These are phyloP conservation scores for Pogonocichla stellata DNA, from an alignment of 2,113 vertebrate species.

Conservation along the genomic window DNA sequence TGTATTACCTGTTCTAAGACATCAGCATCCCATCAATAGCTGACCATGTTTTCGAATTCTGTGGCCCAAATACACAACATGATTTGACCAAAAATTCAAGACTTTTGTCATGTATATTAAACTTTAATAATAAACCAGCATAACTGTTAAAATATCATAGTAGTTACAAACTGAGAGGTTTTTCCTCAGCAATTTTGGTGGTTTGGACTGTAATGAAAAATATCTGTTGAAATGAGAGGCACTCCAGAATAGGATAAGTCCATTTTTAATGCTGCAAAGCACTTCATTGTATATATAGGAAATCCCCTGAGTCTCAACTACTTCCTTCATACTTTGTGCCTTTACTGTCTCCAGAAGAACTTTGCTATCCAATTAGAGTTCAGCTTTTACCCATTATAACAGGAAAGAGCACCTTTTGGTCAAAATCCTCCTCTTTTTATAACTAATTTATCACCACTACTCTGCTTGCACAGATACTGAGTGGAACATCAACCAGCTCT, in stretches of 20 bases:
- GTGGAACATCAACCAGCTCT: background rate
- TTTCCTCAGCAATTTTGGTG: background rate
- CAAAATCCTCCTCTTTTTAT: background rate
- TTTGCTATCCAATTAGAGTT: background rate
- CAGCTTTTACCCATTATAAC: background rate
- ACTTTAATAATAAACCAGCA: slow-evolving; percentile 49
- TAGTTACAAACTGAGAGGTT: background rate
- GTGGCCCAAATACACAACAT: slow-evolving; percentile 62
- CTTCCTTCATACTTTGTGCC: background rate
- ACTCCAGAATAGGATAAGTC: background rate
- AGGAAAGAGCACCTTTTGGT: background rate
- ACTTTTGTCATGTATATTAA: slow-evolving; percentile 25
- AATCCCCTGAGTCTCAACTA: background rate
- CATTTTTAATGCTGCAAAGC: background rate
- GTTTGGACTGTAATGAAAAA: background rate
- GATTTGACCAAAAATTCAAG: slow-evolving; percentile 61
- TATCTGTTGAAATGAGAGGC: background rate
- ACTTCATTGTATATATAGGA: background rate
- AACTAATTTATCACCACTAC: background rate
- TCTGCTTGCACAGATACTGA: background rate
- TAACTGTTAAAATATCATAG: background rate
- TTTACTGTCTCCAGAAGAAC: background rate
- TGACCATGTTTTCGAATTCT: slow-evolving; percentile 61
- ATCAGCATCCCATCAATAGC: slow-evolving; percentile 67
- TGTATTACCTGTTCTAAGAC: slow-evolving; percentile 66